Conservation (phyloP, 2,797 vertebrate species). For the Takifugu ocellatus region DNA sequence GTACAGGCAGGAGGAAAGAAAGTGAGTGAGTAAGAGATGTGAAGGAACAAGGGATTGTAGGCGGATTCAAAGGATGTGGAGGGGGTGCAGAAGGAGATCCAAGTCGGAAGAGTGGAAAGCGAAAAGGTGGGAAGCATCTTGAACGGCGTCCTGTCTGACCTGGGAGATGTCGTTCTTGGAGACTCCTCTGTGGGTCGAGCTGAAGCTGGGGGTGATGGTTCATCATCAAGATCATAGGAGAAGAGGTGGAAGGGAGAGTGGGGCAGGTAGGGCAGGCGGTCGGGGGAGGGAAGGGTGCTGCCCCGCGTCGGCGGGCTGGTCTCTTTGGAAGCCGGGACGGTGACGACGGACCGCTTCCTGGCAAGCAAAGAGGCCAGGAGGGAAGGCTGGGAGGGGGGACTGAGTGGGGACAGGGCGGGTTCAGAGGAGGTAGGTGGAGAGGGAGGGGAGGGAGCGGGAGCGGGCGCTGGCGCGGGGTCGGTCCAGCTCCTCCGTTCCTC, state of each 20-base stretch:
- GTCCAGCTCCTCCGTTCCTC: conserved; percentile 36
- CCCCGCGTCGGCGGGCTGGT: conserved; percentile 77
- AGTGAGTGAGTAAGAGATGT: conserved; percentile 10
- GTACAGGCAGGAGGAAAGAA: background rate
- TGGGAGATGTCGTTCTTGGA: conserved; percentile 39
- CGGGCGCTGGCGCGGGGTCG: conserved; percentile 9
- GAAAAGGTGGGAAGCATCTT: conserved; percentile 5
- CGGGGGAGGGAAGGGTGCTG: conserved; percentile 66
- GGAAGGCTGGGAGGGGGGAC: conserved; percentile 59
- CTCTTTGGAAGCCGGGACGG: conserved; percentile 73
- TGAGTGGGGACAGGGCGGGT: conserved; percentile 20
- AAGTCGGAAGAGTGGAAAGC: conserved; percentile 30
- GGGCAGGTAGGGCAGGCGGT: conserved; percentile 86
- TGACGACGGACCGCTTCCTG: conserved; percentile 62
- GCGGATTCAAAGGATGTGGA: conserved; percentile 22
- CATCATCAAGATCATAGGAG: conserved; percentile 89
- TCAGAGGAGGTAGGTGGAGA: conserved; percentile 3
- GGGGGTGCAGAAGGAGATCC: conserved; percentile 30
- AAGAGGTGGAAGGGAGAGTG: conserved; percentile 94
- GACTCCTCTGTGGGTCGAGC: conserved; percentile 40
- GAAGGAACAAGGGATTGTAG: conserved; percentile 28
- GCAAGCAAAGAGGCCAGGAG: conserved; percentile 70
- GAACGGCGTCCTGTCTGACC: conserved; percentile 50
- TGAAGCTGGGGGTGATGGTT: conserved; percentile 51
- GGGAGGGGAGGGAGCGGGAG: background rate